phyloP scores from a whole-genome alignment of 2,888 invertebrate genomes.

The Ophioninae sp. region DNA sequence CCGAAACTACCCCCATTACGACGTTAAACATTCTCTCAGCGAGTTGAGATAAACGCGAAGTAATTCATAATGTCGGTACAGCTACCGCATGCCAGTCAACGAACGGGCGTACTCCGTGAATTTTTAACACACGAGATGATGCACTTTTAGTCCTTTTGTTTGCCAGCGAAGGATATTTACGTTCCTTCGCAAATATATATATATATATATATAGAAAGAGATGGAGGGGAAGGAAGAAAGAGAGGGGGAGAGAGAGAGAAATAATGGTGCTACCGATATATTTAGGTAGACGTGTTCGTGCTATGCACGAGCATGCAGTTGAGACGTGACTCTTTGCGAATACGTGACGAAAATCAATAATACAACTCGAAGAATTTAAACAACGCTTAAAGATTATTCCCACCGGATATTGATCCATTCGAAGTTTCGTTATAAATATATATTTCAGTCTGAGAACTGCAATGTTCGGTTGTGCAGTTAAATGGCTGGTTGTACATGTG shows the following conservation, averaged over 20 bases:
- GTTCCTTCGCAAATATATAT: too few relatives aligned
- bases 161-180: neutral
- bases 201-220: too few relatives aligned
- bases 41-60: constrained; percentile 47
- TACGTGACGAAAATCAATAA: neutral
- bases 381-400: neutral
- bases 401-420: neutral
- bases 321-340: neutral
- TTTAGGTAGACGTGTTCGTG: neutral
- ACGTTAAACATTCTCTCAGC: constrained; percentile 53
- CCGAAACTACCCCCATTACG: constrained; percentile 55
- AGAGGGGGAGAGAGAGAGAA: neutral
- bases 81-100: constrained; percentile 1
- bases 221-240: too few relatives aligned
- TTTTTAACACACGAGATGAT: neutral
- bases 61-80: constrained; percentile 48
- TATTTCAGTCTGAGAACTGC: constrained; percentile 1
- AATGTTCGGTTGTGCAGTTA: constrained; percentile 25
- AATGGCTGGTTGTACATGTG: constrained; percentile 10
- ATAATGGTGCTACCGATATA: constrained; percentile 5
- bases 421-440: neutral
- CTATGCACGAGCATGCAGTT: neutral
- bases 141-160: constrained; percentile 5
- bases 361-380: neutral
- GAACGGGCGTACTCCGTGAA: neutral